These are phyloP conservation scores for Mormyrus proboscirostris DNA, from an alignment of 2,797 vertebrate genomes.

Conservation along the genomic window DNA sequence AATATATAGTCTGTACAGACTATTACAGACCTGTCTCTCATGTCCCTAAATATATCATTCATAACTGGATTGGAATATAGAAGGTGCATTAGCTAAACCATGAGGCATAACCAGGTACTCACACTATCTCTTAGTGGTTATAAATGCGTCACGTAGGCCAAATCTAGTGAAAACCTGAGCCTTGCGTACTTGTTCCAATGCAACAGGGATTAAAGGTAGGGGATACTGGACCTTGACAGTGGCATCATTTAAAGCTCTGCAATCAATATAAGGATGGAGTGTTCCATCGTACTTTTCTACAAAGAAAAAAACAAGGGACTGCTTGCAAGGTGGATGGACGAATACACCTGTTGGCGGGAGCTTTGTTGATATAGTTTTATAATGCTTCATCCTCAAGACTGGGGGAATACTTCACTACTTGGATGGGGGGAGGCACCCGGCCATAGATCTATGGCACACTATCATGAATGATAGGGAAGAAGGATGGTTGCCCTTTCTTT, in stretches of 20 bases:
- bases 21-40: background rate
- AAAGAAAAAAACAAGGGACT: background rate
- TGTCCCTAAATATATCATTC: background rate
- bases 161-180: background rate
- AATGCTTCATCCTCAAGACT: background rate
- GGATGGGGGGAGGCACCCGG: background rate
- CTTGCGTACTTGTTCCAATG: background rate
- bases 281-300: background rate
- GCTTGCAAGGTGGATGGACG: background rate
- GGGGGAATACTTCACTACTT: background rate
- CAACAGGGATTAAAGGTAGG: background rate
- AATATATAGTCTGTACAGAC: background rate
- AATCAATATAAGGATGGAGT: background rate
- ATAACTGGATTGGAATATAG: background rate
- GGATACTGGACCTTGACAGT: background rate
- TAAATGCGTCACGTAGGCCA: background rate
- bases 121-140: background rate
- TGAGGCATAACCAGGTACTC: background rate
- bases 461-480: background rate
- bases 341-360: background rate
- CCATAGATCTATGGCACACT: background rate
- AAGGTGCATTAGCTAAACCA: background rate
- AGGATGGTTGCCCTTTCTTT: background rate
- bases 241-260: background rate
- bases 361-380: background rate